These are phyloP conservation scores for Latheticus oryzae DNA, from an alignment of 2,888 invertebrate genomes.

Conservation along the genomic window DNA sequence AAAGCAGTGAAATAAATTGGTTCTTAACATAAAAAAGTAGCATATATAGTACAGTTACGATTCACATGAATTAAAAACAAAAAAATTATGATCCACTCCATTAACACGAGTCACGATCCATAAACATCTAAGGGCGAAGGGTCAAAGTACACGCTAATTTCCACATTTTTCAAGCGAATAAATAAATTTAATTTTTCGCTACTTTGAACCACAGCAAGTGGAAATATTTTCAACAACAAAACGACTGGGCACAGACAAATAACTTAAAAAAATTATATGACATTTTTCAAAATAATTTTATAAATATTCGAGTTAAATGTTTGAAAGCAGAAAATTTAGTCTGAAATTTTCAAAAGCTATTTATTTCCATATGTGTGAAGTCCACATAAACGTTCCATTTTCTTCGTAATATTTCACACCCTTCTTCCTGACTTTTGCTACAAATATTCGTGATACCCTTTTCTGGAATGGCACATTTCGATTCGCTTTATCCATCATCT, in stretches of 20 bases:
- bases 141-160: slow-evolving; percentile 8
- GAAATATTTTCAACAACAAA: background rate
- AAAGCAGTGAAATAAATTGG: slow-evolving; percentile 25
- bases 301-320: too few relatives aligned
- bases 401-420: slow-evolving; percentile 15
- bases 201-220: too few relatives aligned
- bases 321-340: too few relatives aligned
- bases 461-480: slow-evolving; percentile 17
- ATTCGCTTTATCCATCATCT: slow-evolving; percentile 33
- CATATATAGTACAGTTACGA: slow-evolving; percentile 4
- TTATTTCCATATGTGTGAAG: slow-evolving; percentile 14
- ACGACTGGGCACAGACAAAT: background rate
- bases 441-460: slow-evolving; percentile 16
- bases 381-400: slow-evolving; percentile 16
- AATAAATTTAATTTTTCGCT: slow-evolving; percentile 15
- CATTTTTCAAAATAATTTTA: slow-evolving; percentile 8
- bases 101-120: slow-evolving; percentile 16
- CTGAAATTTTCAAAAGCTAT: too few relatives aligned
- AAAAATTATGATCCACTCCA: slow-evolving; percentile 28
- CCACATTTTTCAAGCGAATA: background rate
- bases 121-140: slow-evolving; percentile 17
- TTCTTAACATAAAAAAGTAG: slow-evolving; percentile 23
- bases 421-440: slow-evolving; percentile 7
- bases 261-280: too few relatives aligned
- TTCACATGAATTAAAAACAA: slow-evolving; percentile 4